These are phyloP conservation scores for Drosophila orosa DNA, from an alignment of 1,140 invertebrate genomes.

Conservation along the genomic window DNA sequence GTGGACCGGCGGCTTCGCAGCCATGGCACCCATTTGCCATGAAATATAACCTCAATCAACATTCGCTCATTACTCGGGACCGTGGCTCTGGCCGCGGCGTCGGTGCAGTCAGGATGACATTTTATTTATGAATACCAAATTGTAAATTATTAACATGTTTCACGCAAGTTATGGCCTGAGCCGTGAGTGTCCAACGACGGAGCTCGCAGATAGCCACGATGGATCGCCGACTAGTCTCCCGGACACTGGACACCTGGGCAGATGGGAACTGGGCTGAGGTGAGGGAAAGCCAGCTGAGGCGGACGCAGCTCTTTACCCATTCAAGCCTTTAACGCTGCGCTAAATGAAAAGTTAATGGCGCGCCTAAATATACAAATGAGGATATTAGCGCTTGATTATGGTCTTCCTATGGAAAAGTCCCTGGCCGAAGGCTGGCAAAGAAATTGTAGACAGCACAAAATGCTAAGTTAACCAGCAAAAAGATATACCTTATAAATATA, in stretches of 20 bases:
- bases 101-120: conserved; percentile 75
- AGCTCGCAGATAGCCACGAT: conserved; percentile 39
- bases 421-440: conserved; percentile 7
- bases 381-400: conserved; percentile 78
- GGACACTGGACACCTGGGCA: conserved; percentile 51
- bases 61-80: conserved; percentile 74
- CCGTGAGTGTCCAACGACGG: conserved; percentile 49
- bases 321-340: conserved; percentile 52
- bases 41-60: conserved; percentile 83
- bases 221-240: conserved; percentile 53
- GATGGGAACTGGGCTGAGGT: conserved; percentile 1
- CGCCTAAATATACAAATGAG: conserved; percentile 70
- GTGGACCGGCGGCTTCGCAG: conserved; percentile 51
- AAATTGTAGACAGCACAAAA: conserved; percentile 17
- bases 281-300: background rate
- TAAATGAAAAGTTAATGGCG: conserved; percentile 77
- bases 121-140: conserved; percentile 83
- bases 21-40: conserved; percentile 75
- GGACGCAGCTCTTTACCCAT: conserved; percentile 38
- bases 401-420: conserved; percentile 61
- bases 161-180: conserved; percentile 79
- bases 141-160: conserved; percentile 83
- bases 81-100: conserved; percentile 29
- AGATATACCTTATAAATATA: too few relatives aligned
- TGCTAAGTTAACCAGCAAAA: conserved; percentile 15